These are phyloP conservation scores for silkworm (Bombyx mori) DNA, from an alignment of 1,140 invertebrate genomes.

Conservation along the genomic window ASM3026992v2 NC_085111.1:10118501-10119000, in stretches of 20 bases:
- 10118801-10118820: conserved; percentile 1
- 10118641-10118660: conserved; percentile 20
- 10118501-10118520: too few relatives aligned
- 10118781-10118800: conserved; percentile 9
- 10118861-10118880: too few relatives aligned
- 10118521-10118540: neutral
- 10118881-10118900: too few relatives aligned
- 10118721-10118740: conserved; percentile 26
- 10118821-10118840: conserved; percentile 1
- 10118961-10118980: too few relatives aligned
- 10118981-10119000: too few relatives aligned
- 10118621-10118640: conserved; percentile 21
- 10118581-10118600: conserved; percentile 12
- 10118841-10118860: neutral
- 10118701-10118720: conserved; percentile 28
- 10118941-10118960: too few relatives aligned
- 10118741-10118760: conserved; percentile 28
- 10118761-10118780: conserved; percentile 32
- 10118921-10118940: too few relatives aligned
- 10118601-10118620: conserved; percentile 7
- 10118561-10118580: conserved; percentile 6
- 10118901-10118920: too few relatives aligned
- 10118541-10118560: conserved; percentile 2
- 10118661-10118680: conserved; percentile 28
- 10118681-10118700: conserved; percentile 26